A percentile compares a stretch with the other conserved stretches of the same genome.
These are phyloP conservation scores for Gorsachius magnificus DNA, from an alignment of 2,797 vertebrate species.

Conservation along the genomic window DNA sequence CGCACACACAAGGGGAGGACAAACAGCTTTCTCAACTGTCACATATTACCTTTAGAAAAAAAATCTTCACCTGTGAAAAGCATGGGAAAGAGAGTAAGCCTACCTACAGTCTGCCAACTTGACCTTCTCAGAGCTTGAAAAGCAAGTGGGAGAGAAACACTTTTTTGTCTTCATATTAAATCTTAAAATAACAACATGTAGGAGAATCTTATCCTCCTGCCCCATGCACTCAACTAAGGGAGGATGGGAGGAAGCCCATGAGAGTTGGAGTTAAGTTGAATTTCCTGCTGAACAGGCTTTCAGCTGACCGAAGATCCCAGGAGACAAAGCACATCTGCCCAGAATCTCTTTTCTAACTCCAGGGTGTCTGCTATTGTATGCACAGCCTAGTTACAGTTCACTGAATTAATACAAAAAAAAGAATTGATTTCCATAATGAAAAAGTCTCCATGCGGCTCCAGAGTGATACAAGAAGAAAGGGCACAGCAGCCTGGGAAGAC, in stretches of 20 bases:
- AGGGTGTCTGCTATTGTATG: background rate
- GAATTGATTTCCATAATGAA: background rate
- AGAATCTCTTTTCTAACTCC: background rate
- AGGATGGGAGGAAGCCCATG: background rate
- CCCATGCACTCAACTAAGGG: background rate
- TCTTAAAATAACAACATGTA: constrained; percentile 47
- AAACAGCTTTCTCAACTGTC: background rate
- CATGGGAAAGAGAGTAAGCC: background rate
- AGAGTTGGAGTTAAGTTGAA: background rate
- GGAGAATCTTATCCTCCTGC: constrained; percentile 24
- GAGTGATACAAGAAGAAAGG: background rate
- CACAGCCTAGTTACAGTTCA: background rate
- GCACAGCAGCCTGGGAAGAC: background rate
- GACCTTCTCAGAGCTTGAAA: constrained; percentile 35
- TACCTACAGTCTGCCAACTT: constrained; percentile 28
- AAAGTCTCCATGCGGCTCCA: background rate
- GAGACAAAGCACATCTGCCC: background rate
- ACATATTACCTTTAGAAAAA: background rate
- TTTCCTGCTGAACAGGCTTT: background rate
- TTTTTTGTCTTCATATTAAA: constrained; percentile 28
- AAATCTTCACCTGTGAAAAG: background rate
- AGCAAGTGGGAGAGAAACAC: constrained; percentile 15
- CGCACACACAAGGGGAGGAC: background rate
- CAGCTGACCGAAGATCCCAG: background rate
- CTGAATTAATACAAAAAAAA: constrained; percentile 4